phyloP scores from a whole-genome alignment of 2,888 invertebrate genomes.

The Eueremaeus valkanovi region DNA sequence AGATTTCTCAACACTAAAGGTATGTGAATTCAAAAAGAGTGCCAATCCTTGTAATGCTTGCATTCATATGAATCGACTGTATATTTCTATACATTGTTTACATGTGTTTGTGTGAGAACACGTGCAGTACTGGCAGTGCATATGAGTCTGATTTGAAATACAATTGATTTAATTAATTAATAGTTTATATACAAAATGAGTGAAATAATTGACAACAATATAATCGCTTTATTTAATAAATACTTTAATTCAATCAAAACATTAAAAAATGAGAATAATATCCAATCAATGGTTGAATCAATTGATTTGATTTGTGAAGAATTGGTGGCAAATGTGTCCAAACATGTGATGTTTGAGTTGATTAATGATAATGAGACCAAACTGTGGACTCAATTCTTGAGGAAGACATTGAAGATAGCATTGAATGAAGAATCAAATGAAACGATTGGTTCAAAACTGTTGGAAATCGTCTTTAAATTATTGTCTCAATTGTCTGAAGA shows the following conservation, averaged over 20 bases:
- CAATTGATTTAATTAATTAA: not conserved
- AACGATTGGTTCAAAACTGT: not conserved
- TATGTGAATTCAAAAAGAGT: no score
- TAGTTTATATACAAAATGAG: not conserved
- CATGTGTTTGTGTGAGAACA: no score
- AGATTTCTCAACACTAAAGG: no score
- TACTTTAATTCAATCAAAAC: not conserved
- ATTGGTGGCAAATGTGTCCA: not conserved
- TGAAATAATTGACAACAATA: not conserved
- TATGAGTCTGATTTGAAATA: no score
- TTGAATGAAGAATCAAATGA: not conserved
- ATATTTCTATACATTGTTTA: no score
- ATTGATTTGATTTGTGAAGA: not conserved
- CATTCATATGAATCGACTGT: no score
- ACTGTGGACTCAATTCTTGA: constrained; percentile 4
- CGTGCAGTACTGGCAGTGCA: no score
- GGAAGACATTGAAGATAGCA: not conserved
- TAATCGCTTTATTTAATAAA: not conserved
- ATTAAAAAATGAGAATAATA: not conserved
- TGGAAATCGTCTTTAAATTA: not conserved
- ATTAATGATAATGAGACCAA: not conserved
- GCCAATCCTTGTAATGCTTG: no score
- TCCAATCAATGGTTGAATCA: not conserved
- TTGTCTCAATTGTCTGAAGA: not conserved
- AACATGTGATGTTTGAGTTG: not conserved